A percentile compares a stretch with the other conserved stretches of the same genome.
phyloP scores from a whole-genome alignment of 1,140 invertebrate genomes.

The Octopus sinensis region DNA sequence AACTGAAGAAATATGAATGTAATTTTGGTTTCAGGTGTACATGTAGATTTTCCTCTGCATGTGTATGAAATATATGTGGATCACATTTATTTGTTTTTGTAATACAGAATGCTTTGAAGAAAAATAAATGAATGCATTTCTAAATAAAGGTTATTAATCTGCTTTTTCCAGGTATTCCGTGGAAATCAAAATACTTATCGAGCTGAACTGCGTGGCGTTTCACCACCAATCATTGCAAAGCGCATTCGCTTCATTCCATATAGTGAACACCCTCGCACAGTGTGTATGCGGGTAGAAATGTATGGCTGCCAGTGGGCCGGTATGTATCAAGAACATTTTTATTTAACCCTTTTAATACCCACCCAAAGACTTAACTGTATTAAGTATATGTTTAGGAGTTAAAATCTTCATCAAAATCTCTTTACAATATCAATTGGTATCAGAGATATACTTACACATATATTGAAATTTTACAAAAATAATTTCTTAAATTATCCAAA shows the following conservation, averaged over 20 bases:
- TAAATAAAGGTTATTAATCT: not conserved
- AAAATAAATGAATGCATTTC: no score
- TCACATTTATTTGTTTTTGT: no score
- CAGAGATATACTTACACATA: no score
- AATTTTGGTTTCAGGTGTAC: no score
- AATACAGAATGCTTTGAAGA: no score
- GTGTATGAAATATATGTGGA: no score
- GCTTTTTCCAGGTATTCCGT: slow-evolving; percentile 47
- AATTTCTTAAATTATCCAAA: no score
- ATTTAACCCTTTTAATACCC: not conserved
- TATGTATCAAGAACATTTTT: slow-evolving; percentile 26
- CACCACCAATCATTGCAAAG: slow-evolving; percentile 54
- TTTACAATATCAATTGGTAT: no score
- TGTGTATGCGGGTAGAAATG: slow-evolving; percentile 54
- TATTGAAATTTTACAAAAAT: no score
- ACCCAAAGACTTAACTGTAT: not conserved
- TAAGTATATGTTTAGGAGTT: not conserved
- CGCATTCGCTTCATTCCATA: slow-evolving; percentile 52
- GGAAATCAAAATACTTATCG: slow-evolving; percentile 51
- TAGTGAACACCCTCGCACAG: slow-evolving; percentile 39
- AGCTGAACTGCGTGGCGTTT: slow-evolving; percentile 47
- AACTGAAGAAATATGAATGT: no score
- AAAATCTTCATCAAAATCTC: no score
- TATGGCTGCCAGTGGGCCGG: slow-evolving; percentile 53
- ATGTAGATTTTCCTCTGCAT: no score